Percentiles rank a stretch among this genome's conserved stretches.
These are phyloP conservation scores for Hippocampus abdominalis DNA, from an alignment of 2,113 vertebrate genomes.

Conservation along the genomic window DNA sequence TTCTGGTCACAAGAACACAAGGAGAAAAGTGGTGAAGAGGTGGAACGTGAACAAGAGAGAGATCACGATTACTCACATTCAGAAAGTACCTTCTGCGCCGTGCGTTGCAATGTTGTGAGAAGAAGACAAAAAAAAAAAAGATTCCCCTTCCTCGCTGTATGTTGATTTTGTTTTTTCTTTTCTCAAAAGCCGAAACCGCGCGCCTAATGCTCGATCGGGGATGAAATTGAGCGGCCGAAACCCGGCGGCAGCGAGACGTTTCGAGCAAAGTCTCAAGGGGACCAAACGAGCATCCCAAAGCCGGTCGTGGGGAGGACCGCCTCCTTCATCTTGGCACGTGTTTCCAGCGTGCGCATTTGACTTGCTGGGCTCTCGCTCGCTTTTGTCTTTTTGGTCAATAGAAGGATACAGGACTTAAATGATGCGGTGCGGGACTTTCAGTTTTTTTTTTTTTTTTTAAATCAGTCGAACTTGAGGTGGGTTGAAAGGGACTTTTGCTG, in stretches of 20 bases:
- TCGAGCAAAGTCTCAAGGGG: neutral
- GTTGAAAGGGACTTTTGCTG: too few relatives aligned
- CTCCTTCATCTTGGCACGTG: neutral
- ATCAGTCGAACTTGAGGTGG: neutral
- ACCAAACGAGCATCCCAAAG: too few relatives aligned
- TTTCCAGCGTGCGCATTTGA: neutral
- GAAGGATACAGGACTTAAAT: too few relatives aligned
- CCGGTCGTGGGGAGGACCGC: too few relatives aligned
- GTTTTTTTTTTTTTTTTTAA: neutral
- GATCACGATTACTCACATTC: neutral
- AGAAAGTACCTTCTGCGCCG: neutral
- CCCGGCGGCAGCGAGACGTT: neutral
- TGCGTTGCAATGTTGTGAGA: neutral
- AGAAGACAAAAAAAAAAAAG: too few relatives aligned
- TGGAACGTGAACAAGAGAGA: conserved; percentile 54
- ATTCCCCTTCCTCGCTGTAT: conserved; percentile 37
- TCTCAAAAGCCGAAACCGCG: neutral
- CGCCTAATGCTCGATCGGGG: neutral
- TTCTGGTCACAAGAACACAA: conserved; percentile 62
- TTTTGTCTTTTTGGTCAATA: too few relatives aligned
- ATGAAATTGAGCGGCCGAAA: neutral
- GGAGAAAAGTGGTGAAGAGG: conserved; percentile 33
- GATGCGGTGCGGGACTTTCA: too few relatives aligned
- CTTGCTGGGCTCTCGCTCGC: too few relatives aligned
- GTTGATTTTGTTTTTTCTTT: conserved; percentile 22